Evolutionary conservation across 1,140 invertebrate species (phyloP).

Genomic region (Penaeus chinensis): DNA sequence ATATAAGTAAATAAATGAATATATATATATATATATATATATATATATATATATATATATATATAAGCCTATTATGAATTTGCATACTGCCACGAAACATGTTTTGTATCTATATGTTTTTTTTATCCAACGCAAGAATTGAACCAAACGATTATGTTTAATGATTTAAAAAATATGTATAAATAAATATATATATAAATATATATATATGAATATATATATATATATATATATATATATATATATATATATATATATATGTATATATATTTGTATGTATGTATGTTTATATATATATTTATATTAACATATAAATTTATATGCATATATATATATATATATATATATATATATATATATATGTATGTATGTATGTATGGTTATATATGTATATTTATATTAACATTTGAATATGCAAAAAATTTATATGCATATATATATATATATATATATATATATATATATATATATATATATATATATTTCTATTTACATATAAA

Average conservation of each 20-base stretch:
- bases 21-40: conserved; percentile 15
- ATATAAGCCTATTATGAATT: neutral
- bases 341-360: conserved; percentile 12
- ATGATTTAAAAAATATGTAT: too few species aligned
- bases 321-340: conserved; percentile 1
- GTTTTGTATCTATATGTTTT: too few species aligned
- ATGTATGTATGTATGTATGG: neutral
- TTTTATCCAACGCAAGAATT: too few species aligned
- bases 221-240: conserved; percentile 15
- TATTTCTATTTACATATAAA: too few species aligned
- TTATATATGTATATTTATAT: neutral
- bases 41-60: conserved; percentile 9
- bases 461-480: too few species aligned
- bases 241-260: conserved; percentile 14
- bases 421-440: neutral
- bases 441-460: neutral
- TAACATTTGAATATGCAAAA: too few species aligned
- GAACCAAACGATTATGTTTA: too few species aligned
- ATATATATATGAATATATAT: conserved; percentile 5
- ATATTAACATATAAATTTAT: neutral
- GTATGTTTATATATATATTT: neutral
- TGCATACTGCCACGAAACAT: too few species aligned
- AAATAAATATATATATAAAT: neutral
- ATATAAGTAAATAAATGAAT: neutral
- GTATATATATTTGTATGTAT: conserved; percentile 1